Base-by-base conservation (phyloP, 2,113 vertebrate genomes). In the Melanocharis versteri region DNA sequence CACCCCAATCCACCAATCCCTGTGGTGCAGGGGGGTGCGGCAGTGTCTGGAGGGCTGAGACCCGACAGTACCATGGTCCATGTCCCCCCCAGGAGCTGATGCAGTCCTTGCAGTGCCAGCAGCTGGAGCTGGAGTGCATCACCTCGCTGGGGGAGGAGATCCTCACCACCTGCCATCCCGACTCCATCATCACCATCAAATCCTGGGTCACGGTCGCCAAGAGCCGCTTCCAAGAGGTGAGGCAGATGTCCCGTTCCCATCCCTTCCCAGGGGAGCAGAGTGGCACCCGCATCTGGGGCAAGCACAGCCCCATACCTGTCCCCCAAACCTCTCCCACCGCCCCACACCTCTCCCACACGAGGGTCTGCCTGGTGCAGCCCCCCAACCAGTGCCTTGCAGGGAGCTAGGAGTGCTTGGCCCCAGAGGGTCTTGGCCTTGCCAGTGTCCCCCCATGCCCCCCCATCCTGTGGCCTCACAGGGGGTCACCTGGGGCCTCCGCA, bases 191-290 rank as follows among this genome's bases (percentile, higher is more conserved):
- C 93, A 98, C 98, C 45, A 91, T 99, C 69, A 98, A 98, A 68
- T 99, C 99, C 50, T 99, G 99, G 98, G 97, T 99, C 95, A 98
- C 98, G 1, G 98, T 99, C 4, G 97, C 98, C 71, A 98, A 98
- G 91, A 98, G 98, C 40, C 98, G 99, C 94, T 99, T 98, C 89
- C 98, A 99, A 66, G 99, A 99, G 98, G 99, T 99, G 94, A 96
- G 97, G 2, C 2, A 7, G 72, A 44, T 0, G 3, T 26, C 50
- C 48, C 1, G 2, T 13, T 28, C 33, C n/a, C 13, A 2, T 2
- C 50, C 57, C 26, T 13, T 27, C 22, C 21, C 0, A 1, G 50
- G 5, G 15, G 22, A 30, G 64, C 31, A 13, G n/a, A 21, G 17
- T 13, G 28, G 33, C 31, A 22, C 35, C 31, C 0, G 0, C 3